Base-by-base conservation (phyloP, 2,797 vertebrate species). In the Platyrinchus mystaceus region DNA sequence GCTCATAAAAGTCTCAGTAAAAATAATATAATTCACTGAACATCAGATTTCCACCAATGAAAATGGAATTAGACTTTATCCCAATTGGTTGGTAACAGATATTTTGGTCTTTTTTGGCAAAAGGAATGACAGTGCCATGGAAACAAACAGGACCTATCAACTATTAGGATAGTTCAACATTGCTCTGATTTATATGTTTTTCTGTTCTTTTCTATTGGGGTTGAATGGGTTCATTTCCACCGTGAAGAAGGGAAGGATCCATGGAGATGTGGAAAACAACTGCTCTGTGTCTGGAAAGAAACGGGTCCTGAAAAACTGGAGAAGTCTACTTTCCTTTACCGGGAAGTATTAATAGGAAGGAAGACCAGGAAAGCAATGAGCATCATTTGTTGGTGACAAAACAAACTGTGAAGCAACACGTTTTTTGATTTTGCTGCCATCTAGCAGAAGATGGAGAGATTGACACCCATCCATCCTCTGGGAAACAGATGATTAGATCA, bases 361-460 rank as follows among this genome's bases (percentile, higher is more conserved):
- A 79, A 69, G 20, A 50, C 12, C 12, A 21, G 18, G 23, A 68
- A 76, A 88, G 41, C 36, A 47, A 17, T 6, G 41, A 62, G 7
- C 34, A 20, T 37, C 22, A 9, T 26, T 81, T 27, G 6, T 2
- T 20, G 44, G 60, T 30, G 56, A 41, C 16, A 34, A 69, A 60
- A 55, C 44, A 56, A 59, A 26, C 27, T 2, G 7, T 21, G 50
- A 83, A 80, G 39, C 6, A 6, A 30, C 28, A 83, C 53, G 87
- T 41, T 62, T 95, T 89, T 86, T 90, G 85, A 17, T 77, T 96
- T 91, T 96, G 96, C 95, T 95, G 94, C 95, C 95, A 95, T 76
- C 94, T 94, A 91, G 94, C 87, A 95, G 93, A 85, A 86, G 34
- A 39, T 5, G 64, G 69, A 47, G 28, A 66, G 49, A 32, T 82